A percentile compares a stretch with the other conserved stretches of the same genome.
Evolutionary conservation across 2,113 vertebrate genomes (phyloP).

Genomic region (Oophaga pumilio): DNA sequence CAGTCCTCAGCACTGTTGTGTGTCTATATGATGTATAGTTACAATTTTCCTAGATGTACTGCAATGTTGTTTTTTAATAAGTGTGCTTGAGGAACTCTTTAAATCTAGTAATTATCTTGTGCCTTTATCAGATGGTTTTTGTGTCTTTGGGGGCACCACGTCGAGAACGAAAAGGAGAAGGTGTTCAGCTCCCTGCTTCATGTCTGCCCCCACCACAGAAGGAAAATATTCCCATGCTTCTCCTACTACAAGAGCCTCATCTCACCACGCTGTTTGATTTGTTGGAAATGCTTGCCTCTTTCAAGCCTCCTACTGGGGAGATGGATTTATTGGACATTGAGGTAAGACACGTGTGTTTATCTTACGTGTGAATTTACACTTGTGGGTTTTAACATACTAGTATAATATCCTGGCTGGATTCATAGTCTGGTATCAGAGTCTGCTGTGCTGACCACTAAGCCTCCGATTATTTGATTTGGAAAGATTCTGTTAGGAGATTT

Average conservation of each 20-base stretch:
- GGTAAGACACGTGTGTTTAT: constrained; percentile 68
- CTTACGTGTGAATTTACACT: background rate
- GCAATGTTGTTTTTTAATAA: no score
- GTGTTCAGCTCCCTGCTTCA: constrained; percentile 95
- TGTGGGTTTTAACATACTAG: no score
- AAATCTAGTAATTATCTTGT: background rate
- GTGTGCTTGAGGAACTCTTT: no score
- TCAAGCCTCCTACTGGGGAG: constrained; percentile 89
- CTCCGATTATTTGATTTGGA: background rate
- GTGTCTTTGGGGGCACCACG: constrained; percentile 95
- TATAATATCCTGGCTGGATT: no score
- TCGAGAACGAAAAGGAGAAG: constrained; percentile 94
- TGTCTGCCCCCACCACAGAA: constrained; percentile 96
- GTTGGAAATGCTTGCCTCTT: constrained; percentile 96
- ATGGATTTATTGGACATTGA: constrained; percentile 82
- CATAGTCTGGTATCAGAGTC: no score
- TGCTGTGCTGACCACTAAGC: background rate
- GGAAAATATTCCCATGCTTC: constrained; percentile 98
- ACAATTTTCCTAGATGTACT: no score
- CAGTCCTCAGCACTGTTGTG: background rate
- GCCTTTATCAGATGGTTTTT: constrained; percentile 89
- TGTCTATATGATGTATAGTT: background rate
- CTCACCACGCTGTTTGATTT: constrained; percentile 97
- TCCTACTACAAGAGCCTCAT: constrained; percentile 96
- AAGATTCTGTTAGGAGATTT: no score